These are phyloP conservation scores for Melanostoma scalare DNA, from an alignment of 2,888 invertebrate genomes.

Conservation along the genomic window DNA sequence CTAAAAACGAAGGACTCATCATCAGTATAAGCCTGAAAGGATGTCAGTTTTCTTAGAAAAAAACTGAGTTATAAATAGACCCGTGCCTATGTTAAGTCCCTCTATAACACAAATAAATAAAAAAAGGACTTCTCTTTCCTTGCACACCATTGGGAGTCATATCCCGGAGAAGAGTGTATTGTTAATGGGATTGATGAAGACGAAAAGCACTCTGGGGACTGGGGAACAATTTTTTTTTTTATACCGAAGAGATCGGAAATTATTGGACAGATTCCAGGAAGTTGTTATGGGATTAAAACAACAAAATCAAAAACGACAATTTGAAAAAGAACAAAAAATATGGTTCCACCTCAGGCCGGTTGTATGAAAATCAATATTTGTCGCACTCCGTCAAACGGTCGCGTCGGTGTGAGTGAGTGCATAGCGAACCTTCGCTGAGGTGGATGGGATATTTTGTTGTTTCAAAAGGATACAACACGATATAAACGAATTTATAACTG, in stretches of 20 bases:
- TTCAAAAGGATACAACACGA: constrained; percentile 82
- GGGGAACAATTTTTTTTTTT: not conserved
- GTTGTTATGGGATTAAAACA: constrained; percentile 66
- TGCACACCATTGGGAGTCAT: constrained; percentile 15
- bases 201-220: constrained; percentile 31
- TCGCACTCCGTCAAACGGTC: not conserved
- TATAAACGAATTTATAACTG: not conserved
- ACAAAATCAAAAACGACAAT: constrained; percentile 47
- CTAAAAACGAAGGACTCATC: constrained; percentile 51
- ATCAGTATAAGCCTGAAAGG: constrained; percentile 52
- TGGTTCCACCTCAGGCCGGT: not conserved
- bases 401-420: not conserved
- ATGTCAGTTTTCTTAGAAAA: constrained; percentile 43
- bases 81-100: constrained; percentile 4
- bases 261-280: constrained; percentile 66
- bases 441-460: not conserved
- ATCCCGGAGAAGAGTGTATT: constrained; percentile 27
- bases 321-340: constrained; percentile 29
- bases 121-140: constrained; percentile 1
- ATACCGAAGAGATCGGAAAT: constrained; percentile 35
- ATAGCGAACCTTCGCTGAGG: not conserved
- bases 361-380: constrained; percentile 39
- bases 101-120: constrained; percentile 16
- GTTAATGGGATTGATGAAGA: constrained; percentile 61
- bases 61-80: constrained; percentile 1